These are phyloP conservation scores for Anomalospiza imberbis DNA, from an alignment of 2,797 vertebrate genomes.

Conservation along the genomic window DNA sequence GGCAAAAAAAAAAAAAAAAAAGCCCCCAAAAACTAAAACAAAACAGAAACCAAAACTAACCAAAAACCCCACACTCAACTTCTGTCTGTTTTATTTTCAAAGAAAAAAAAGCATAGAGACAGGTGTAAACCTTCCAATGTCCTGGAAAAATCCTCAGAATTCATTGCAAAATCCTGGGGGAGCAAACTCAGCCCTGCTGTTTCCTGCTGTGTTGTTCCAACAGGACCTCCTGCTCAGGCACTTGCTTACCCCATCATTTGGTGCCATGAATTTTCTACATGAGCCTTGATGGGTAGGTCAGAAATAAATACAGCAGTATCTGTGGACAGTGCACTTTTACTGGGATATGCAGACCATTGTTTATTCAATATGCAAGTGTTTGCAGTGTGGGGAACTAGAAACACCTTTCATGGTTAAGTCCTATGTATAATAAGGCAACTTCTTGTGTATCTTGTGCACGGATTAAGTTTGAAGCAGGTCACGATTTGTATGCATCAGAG, in stretches of 20 bases:
- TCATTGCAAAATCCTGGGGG: neutral
- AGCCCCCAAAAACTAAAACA: accelerated
- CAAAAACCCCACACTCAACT: neutral
- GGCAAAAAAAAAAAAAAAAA: neutral
- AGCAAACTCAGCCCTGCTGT: neutral
- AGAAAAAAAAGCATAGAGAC: neutral
- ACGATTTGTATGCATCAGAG: neutral
- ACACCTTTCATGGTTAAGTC: neutral
- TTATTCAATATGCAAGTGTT: neutral
- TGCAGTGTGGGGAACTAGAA: neutral
- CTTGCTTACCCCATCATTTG: neutral
- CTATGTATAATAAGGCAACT: neutral
- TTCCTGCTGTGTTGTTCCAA: neutral
- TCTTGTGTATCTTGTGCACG: neutral
- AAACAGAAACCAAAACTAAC: neutral
- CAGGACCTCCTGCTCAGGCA: neutral
- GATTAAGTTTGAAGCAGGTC: neutral
- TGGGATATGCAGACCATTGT: neutral
- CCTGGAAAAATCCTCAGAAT: neutral
- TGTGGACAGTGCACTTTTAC: neutral
- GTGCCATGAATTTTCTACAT: neutral
- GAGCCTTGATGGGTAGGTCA: neutral
- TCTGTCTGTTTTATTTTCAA: neutral
- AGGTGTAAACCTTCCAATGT: neutral
- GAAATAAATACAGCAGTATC: neutral